A percentile compares a stretch with the other conserved stretches of the same genome.
Conservation (phyloP, 2,888 invertebrate genomes). For the Himalopsyche tibetana region DNA sequence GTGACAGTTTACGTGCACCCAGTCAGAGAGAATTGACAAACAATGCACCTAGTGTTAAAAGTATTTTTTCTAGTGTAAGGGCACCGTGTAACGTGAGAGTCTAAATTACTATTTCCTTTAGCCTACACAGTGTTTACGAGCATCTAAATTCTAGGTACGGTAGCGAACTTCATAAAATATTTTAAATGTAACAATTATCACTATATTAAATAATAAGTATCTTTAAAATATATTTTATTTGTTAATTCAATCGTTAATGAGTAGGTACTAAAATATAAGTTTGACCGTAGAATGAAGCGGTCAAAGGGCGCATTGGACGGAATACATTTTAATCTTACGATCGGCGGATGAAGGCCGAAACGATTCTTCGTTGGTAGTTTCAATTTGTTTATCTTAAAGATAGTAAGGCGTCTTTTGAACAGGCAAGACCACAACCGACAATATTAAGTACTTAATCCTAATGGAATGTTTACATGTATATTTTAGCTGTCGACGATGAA, state of each 20-base stretch:
- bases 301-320: slow-evolving; percentile 65
- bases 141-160: slow-evolving; percentile 64
- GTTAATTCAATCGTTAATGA: slow-evolving; percentile 62
- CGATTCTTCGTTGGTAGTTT: slow-evolving; percentile 65
- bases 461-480: slow-evolving; percentile 72
- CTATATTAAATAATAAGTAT: slow-evolving; percentile 62
- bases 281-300: slow-evolving; percentile 53
- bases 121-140: slow-evolving; percentile 61
- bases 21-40: slow-evolving; percentile 22
- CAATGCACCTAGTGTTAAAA: slow-evolving; percentile 38
- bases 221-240: slow-evolving; percentile 63
- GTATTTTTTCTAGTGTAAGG: slow-evolving; percentile 45
- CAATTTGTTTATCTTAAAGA: slow-evolving; percentile 64
- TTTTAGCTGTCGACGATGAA: slow-evolving; percentile 58
- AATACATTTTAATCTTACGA: slow-evolving; percentile 54
- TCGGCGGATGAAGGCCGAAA: slow-evolving; percentile 55
- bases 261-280: slow-evolving; percentile 64
- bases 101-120: slow-evolving; percentile 46
- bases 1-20: neutral
- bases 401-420: slow-evolving; percentile 71
- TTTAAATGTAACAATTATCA: slow-evolving; percentile 65
- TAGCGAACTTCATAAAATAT: slow-evolving; percentile 65
- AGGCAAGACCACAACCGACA: slow-evolving; percentile 80
- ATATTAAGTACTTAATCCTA: slow-evolving; percentile 77
- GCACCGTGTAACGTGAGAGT: slow-evolving; percentile 53